Evolutionary conservation across 2,888 invertebrate species (phyloP).

Genomic region (Myathropa florea): DNA sequence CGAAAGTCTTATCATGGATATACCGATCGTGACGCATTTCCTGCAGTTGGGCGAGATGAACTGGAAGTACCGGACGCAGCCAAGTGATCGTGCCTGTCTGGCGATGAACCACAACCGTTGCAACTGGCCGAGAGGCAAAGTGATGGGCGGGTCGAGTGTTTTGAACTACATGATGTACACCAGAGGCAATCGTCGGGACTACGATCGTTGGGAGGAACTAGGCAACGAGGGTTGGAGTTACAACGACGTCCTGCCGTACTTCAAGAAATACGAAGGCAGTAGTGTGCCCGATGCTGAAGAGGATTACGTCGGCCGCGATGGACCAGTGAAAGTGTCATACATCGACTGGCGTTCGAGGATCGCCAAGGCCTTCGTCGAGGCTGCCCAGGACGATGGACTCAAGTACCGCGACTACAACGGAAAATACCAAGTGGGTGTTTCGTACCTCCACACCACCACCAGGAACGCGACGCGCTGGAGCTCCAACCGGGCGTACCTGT

Average conservation of each 20-base stretch:
- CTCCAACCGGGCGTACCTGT: slow-evolving; percentile 84
- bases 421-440: slow-evolving; percentile 83
- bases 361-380: slow-evolving; percentile 84
- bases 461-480: slow-evolving; percentile 83
- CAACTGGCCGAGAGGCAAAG: slow-evolving; percentile 90
- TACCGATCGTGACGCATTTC: slow-evolving; percentile 87
- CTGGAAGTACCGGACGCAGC: slow-evolving; percentile 91
- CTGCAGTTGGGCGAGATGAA: slow-evolving; percentile 87
- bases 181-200: slow-evolving; percentile 87
- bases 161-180: slow-evolving; percentile 92
- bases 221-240: slow-evolving; percentile 90
- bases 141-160: slow-evolving; percentile 90
- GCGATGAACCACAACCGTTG: slow-evolving; percentile 89
- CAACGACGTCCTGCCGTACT: slow-evolving; percentile 87
- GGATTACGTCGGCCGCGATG: slow-evolving; percentile 82
- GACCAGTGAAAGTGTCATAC: slow-evolving; percentile 83
- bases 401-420: slow-evolving; percentile 87
- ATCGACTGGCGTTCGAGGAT: slow-evolving; percentile 83
- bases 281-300: slow-evolving; percentile 82
- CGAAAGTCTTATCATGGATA: slow-evolving; percentile 88
- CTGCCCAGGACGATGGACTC: slow-evolving; percentile 84
- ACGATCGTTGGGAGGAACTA: slow-evolving; percentile 87
- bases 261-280: slow-evolving; percentile 89
- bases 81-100: slow-evolving; percentile 87
- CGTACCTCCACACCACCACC: slow-evolving; percentile 84